phyloP scores from a whole-genome alignment of 1,140 invertebrate species.

The Pogonomyrmex barbatus region DNA sequence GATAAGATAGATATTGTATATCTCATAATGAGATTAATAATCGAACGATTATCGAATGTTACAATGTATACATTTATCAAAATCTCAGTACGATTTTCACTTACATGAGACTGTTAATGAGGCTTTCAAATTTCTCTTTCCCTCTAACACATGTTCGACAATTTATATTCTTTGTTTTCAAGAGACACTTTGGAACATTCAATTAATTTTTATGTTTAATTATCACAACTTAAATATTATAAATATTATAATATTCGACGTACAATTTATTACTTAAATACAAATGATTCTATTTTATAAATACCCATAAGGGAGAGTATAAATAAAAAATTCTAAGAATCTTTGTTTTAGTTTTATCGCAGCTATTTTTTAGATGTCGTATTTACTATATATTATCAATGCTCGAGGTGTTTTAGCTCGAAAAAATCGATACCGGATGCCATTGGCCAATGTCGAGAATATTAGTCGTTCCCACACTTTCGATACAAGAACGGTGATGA shows the following conservation, averaged over 20 bases:
- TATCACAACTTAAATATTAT: no score
- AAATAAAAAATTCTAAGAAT: background rate
- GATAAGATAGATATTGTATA: background rate
- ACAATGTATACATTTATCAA: slow-evolving; percentile 20
- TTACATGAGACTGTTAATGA: slow-evolving; percentile 12
- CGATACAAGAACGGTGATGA: background rate
- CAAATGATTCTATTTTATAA: background rate
- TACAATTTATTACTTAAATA: background rate
- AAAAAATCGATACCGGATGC: slow-evolving; percentile 2
- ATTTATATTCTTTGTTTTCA: background rate
- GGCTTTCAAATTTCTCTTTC: background rate
- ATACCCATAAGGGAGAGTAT: no score
- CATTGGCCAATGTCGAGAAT: background rate
- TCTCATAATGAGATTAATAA: slow-evolving; percentile 23
- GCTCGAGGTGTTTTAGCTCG: background rate
- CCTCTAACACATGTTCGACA: no score
- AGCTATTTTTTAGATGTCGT: background rate
- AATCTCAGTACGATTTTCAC: background rate
- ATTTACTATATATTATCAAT: background rate
- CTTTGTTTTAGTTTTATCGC: background rate
- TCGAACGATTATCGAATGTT: background rate
- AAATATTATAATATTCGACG: no score
- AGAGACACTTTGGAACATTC: background rate
- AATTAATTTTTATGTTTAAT: no score
- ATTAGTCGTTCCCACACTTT: slow-evolving; percentile 35